A percentile compares a stretch with the other conserved stretches of the same genome.
Evolutionary conservation across 2,797 vertebrate genomes (phyloP).

Genomic region (Gymnocypris eckloni): DNA sequence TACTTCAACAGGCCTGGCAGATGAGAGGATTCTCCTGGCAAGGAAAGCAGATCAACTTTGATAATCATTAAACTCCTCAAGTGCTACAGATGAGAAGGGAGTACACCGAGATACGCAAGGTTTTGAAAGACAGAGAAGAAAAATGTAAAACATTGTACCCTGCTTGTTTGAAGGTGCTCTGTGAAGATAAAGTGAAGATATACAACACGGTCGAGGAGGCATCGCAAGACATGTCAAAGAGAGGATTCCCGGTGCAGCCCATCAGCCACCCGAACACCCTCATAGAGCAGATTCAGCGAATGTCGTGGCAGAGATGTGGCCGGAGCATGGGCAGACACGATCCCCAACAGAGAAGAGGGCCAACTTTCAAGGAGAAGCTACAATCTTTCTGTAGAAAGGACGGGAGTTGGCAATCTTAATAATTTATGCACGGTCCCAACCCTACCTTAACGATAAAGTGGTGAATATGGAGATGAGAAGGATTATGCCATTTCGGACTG

Average conservation of each 20-base stretch:
- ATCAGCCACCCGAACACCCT: not conserved
- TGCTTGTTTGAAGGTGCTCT: not conserved
- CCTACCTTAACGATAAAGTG: no score
- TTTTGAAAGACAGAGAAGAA: not conserved
- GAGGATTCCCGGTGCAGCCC: not conserved
- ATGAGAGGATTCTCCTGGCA: constrained; percentile 35
- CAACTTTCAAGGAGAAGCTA: no score
- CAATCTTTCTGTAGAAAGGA: no score
- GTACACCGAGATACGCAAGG: no score
- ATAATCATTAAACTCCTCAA: constrained; percentile 32
- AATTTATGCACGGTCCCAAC: no score
- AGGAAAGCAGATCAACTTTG: constrained; percentile 19
- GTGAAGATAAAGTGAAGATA: not conserved
- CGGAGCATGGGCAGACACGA: no score
- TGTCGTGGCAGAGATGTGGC: not conserved
- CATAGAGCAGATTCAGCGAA: not conserved
- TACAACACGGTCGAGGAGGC: constrained; percentile 14
- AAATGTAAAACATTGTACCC: constrained; percentile 25
- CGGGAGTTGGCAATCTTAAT: no score
- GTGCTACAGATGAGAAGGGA: constrained; percentile 10
- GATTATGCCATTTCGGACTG: no score
- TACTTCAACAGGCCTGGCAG: constrained; percentile 22
- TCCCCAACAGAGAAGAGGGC: no score
- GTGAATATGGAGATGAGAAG: no score
- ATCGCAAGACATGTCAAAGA: constrained; percentile 5